These are phyloP conservation scores for Excalfactoria chinensis DNA, from an alignment of 2,113 vertebrate species.

Conservation along the genomic window DNA sequence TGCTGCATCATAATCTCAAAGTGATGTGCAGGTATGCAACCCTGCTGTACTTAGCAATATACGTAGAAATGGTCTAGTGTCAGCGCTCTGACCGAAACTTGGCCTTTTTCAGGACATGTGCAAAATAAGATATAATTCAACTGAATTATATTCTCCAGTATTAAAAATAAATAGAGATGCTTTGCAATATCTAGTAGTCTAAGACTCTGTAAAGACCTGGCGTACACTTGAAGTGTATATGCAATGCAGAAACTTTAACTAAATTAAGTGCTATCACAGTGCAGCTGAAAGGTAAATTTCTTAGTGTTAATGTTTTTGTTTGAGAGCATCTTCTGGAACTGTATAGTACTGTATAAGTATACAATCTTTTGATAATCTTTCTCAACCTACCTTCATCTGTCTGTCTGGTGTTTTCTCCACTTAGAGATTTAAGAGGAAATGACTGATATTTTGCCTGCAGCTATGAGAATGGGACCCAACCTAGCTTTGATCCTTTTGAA, in stretches of 20 bases:
- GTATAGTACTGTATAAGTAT: not conserved
- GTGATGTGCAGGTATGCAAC: not conserved
- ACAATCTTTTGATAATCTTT: not conserved
- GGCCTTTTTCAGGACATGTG: not conserved
- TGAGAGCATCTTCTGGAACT: not conserved
- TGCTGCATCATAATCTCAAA: not conserved
- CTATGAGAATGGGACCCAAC: not conserved
- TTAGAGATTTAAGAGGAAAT: not conserved
- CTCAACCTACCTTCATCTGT: not conserved
- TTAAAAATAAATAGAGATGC: not conserved
- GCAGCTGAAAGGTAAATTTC: not conserved
- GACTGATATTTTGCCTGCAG: not conserved
- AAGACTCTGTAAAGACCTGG: not conserved
- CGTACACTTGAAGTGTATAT: not conserved
- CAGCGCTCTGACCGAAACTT: not conserved
- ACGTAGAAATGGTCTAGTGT: not conserved
- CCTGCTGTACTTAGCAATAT: not conserved
- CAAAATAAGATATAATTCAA: not conserved
- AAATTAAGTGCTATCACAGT: not conserved
- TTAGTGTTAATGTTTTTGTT: not conserved
- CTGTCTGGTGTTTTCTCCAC: not conserved
- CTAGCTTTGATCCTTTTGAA: constrained; percentile 6
- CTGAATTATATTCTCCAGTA: not conserved
- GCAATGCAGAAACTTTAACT: not conserved
- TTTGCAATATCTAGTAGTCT: not conserved